phyloP scores from a whole-genome alignment of 1,140 invertebrate species.

The Pachypsylla venusta region DNA sequence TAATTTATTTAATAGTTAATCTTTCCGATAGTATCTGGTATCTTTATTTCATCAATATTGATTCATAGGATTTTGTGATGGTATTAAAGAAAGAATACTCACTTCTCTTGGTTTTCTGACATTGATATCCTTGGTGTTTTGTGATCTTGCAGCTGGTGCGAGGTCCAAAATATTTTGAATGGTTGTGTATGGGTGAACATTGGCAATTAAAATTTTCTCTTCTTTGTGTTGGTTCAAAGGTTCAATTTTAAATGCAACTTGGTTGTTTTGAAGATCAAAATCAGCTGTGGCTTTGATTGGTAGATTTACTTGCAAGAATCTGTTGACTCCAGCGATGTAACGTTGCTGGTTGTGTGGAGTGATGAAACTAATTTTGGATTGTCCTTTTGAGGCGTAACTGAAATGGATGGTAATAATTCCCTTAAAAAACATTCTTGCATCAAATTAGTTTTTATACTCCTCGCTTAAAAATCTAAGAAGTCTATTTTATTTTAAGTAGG shows the following conservation, averaged over 20 bases:
- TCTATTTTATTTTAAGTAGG: too few species aligned
- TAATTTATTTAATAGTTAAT: too few species aligned
- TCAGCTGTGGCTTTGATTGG: conserved; percentile 34
- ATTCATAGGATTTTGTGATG: too few species aligned
- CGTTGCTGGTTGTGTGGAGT: conserved; percentile 42
- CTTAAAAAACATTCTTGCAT: too few species aligned
- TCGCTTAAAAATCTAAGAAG: too few species aligned
- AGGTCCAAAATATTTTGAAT: conserved; percentile 37
- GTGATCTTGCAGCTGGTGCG: conserved; percentile 31
- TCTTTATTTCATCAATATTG: too few species aligned
- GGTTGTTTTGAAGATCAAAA: conserved; percentile 32
- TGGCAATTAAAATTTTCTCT: conserved; percentile 37
- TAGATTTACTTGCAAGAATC: conserved; percentile 37
- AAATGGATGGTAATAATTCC: too few species aligned
- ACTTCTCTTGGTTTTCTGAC: conserved; percentile 26
- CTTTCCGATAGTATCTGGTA: too few species aligned
- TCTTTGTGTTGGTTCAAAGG: conserved; percentile 34
- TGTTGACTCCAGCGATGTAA: conserved; percentile 41
- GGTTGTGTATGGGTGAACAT: conserved; percentile 41
- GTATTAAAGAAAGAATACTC: too few species aligned
- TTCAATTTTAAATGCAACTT: conserved; percentile 33
- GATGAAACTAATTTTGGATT: conserved; percentile 43
- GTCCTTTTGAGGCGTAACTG: conserved; percentile 33
- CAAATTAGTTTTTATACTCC: too few species aligned
- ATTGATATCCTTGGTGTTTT: conserved; percentile 29